These are phyloP conservation scores for Pararge aegeria DNA, from an alignment of 1,140 invertebrate genomes.

Conservation along the genomic window DNA sequence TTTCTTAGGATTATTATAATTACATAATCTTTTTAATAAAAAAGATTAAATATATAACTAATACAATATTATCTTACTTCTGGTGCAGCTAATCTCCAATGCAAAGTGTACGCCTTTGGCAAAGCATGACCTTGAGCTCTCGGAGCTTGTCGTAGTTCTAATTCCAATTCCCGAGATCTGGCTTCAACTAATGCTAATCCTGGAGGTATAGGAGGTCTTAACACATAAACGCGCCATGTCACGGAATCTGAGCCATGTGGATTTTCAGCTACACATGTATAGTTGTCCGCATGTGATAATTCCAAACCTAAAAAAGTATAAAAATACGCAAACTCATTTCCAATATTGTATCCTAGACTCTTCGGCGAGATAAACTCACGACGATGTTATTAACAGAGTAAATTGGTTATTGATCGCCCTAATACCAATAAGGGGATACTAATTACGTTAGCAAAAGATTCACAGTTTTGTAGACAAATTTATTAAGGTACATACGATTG, in stretches of 20 bases:
- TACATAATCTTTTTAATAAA: neutral
- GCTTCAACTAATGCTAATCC: conserved; percentile 82
- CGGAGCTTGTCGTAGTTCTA: conserved; percentile 82
- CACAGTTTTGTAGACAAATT: neutral
- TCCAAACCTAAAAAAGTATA: conserved; percentile 62
- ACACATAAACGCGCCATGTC: conserved; percentile 88
- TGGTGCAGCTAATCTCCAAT: conserved; percentile 66
- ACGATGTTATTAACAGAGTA: conserved; percentile 2
- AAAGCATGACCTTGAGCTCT: conserved; percentile 64
- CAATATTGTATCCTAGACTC: neutral
- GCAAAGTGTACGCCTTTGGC: conserved; percentile 58
- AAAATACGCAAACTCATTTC: neutral
- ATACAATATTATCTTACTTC: conserved; percentile 44
- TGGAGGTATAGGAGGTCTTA: conserved; percentile 86
- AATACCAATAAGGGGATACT: neutral
- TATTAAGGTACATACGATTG: no score
- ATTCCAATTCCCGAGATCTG: conserved; percentile 81
- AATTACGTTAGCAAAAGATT: neutral
- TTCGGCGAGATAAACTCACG: neutral
- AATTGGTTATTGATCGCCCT: conserved; percentile 2
- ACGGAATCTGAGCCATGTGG: conserved; percentile 91
- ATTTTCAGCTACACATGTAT: conserved; percentile 92
- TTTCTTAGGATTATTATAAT: no score
- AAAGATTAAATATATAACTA: neutral
- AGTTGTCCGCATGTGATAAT: conserved; percentile 88